phyloP scores from a whole-genome alignment of 2,888 invertebrate species.

The Microctonus brassicae region DNA sequence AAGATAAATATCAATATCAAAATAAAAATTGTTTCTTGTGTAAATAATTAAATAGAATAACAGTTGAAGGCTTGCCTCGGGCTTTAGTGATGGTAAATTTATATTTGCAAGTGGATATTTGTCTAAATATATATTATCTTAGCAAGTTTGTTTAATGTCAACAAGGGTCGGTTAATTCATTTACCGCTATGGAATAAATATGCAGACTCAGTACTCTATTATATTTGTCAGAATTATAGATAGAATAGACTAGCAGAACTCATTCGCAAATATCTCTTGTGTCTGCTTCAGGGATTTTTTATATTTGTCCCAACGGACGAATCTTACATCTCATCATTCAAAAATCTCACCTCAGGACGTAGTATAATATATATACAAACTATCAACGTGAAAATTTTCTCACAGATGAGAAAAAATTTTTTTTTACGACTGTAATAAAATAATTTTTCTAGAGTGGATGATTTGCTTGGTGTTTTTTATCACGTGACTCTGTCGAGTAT shows the following conservation, averaged over 20 bases:
- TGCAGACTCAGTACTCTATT: constrained; percentile 18
- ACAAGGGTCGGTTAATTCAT: constrained; percentile 34
- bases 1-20: too few relatives aligned
- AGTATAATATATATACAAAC: neutral
- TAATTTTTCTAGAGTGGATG: too few relatives aligned
- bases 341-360: neutral
- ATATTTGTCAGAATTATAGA: constrained; percentile 32
- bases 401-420: too few relatives aligned
- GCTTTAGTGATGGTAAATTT: neutral
- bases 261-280: constrained; percentile 59
- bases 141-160: constrained; percentile 3
- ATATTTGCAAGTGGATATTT: neutral
- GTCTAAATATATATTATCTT: neutral
- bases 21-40: too few relatives aligned
- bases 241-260: constrained; percentile 41
- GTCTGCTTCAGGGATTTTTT: constrained; percentile 47
- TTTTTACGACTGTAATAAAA: too few relatives aligned
- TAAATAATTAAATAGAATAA: too few relatives aligned
- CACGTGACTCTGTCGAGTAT: too few relatives aligned
- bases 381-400: too few relatives aligned
- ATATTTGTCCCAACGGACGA: neutral
- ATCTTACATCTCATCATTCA: neutral
- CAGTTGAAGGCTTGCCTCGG: too few relatives aligned
- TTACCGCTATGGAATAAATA: constrained; percentile 19
- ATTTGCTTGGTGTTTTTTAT: too few relatives aligned